Conservation (phyloP, 2,797 vertebrate genomes). For the Enteromius argenteus region DNA sequence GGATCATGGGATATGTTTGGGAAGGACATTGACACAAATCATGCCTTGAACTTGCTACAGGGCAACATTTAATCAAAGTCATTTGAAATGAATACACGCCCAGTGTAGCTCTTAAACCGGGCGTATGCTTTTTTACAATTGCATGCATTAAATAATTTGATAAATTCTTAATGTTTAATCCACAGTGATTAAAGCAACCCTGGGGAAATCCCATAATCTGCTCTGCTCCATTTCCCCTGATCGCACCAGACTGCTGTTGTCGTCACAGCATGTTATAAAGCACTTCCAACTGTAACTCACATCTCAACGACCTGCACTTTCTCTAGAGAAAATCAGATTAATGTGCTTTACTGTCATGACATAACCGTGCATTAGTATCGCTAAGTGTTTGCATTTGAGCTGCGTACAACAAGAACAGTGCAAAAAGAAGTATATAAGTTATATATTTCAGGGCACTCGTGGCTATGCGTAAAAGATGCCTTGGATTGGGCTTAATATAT, state of each 20-base stretch:
- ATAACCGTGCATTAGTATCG: not conserved
- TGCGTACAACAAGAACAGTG: not conserved
- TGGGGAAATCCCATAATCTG: constrained; percentile 1
- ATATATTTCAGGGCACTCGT: not conserved
- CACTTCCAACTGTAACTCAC: not conserved
- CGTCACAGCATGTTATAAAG: not conserved
- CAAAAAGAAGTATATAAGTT: not conserved
- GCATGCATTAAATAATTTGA: not conserved
- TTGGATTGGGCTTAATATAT: not conserved
- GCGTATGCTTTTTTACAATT: not conserved
- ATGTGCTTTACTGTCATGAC: constrained; percentile 11
- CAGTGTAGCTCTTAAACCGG: not conserved
- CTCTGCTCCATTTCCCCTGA: constrained; percentile 27
- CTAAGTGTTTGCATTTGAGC: not conserved
- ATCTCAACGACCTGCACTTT: not conserved
- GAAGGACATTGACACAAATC: not conserved
- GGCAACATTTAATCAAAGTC: not conserved
- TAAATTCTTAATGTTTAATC: constrained; percentile 8
- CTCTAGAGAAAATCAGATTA: not conserved
- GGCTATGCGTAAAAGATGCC: not conserved
- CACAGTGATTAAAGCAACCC: constrained; percentile 13
- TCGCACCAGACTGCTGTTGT: not conserved
- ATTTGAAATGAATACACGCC: not conserved
- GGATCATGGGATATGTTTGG: not conserved
- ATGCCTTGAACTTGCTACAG: not conserved